Percentiles rank a stretch among this genome's conserved stretches.
Conservation (phyloP, 2,797 vertebrate species). For the Orientallactaga sibirica region DNA sequence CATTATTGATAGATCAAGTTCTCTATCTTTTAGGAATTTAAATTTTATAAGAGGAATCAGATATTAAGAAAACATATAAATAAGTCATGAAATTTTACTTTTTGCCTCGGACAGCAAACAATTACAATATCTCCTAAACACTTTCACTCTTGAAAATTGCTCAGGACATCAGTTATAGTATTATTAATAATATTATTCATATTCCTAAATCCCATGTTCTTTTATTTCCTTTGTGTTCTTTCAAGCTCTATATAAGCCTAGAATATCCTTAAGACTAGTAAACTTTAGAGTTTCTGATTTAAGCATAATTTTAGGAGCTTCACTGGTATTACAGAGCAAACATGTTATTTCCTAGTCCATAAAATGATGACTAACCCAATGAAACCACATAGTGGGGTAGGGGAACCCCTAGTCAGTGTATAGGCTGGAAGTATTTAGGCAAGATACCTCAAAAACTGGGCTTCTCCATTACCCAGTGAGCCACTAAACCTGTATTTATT, state of each 20-base stretch:
- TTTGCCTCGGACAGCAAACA: conserved; percentile 12
- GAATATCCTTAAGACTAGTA: conserved; percentile 58
- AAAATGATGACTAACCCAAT: not conserved
- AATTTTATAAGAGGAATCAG: conserved; percentile 58
- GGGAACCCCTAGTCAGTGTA: not conserved
- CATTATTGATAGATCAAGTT: conserved; percentile 36
- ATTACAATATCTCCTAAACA: conserved; percentile 38
- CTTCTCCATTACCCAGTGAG: conserved; percentile 1
- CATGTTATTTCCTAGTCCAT: conserved; percentile 23
- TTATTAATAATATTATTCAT: conserved; percentile 9
- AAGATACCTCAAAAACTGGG: not conserved
- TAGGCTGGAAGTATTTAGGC: not conserved
- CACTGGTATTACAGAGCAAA: not conserved
- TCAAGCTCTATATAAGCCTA: conserved; percentile 3
- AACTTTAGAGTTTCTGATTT: conserved; percentile 44
- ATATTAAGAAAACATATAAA: conserved; percentile 50
- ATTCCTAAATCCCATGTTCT: conserved; percentile 59
- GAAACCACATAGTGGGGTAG: not conserved
- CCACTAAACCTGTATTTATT: not conserved
- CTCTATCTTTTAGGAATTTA: conserved; percentile 4
- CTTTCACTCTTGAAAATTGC: conserved; percentile 53
- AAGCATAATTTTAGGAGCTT: conserved; percentile 34
- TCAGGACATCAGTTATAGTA: conserved; percentile 26
- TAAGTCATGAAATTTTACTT: conserved; percentile 23
- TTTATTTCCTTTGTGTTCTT: conserved; percentile 33